phyloP scores from a whole-genome alignment of 2,797 vertebrate genomes.

The Poeciliopsis infans region DNA sequence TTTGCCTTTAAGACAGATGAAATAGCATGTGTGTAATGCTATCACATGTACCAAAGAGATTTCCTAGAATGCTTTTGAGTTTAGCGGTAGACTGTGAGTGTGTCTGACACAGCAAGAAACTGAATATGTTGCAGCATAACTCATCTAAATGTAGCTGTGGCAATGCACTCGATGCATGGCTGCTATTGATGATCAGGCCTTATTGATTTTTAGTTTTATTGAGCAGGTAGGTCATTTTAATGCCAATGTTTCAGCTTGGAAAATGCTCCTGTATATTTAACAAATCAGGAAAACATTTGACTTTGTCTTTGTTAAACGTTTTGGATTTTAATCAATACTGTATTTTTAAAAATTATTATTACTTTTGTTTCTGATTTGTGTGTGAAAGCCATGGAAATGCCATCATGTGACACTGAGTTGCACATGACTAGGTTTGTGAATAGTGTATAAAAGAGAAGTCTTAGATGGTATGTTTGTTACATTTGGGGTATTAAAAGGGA shows the following conservation, averaged over 20 bases:
- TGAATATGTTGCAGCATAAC: neutral
- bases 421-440: slow-evolving; percentile 20
- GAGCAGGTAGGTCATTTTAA: neutral
- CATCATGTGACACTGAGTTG: slow-evolving; percentile 14
- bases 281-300: slow-evolving; percentile 11
- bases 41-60: slow-evolving; percentile 54
- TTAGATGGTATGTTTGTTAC: neutral
- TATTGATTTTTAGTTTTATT: neutral
- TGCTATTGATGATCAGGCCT: neutral
- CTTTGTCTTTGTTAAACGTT: neutral
- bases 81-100: neutral
- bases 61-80: slow-evolving; percentile 16
- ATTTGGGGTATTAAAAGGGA: neutral
- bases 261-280: slow-evolving; percentile 5
- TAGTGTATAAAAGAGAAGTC: neutral
- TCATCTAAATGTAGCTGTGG: neutral
- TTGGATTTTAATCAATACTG: neutral
- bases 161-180: neutral
- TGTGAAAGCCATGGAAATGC: slow-evolving; percentile 14
- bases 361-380: neutral
- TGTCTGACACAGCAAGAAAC: neutral
- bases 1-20: slow-evolving; percentile 7
- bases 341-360: neutral
- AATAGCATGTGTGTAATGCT: slow-evolving; percentile 37
- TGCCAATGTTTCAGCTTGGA: neutral